phyloP scores from a whole-genome alignment of 1,140 invertebrate genomes.

The Platyscapa corneri region DNA sequence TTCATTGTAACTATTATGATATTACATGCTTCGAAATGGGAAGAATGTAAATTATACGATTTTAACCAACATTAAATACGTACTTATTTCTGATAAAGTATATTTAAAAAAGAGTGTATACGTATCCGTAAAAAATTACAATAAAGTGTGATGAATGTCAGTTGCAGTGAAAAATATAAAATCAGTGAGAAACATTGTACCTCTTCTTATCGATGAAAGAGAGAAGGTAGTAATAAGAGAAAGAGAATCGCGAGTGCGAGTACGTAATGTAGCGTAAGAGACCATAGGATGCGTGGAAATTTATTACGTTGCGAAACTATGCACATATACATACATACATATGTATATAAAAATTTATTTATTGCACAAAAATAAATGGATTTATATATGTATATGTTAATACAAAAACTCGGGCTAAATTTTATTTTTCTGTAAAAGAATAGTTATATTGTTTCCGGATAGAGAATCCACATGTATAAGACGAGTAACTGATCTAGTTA shows the following conservation, averaged over 20 bases:
- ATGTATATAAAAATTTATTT: too few species aligned
- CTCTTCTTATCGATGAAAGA: constrained; percentile 36
- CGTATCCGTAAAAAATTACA: constrained; percentile 19
- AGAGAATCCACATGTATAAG: constrained; percentile 40
- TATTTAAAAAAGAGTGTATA: neutral
- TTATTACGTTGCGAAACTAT: constrained; percentile 38
- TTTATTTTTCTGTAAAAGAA: constrained; percentile 53
- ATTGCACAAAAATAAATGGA: constrained; percentile 53
- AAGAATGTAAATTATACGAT: too few species aligned
- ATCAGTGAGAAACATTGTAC: constrained; percentile 23
- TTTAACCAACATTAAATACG: neutral
- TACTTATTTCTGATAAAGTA: constrained; percentile 21
- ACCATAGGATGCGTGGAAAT: constrained; percentile 10
- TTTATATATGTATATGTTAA: constrained; percentile 41
- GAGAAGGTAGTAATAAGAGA: neutral
- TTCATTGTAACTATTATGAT: too few species aligned
- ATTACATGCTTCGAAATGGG: too few species aligned
- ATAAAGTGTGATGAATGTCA: constrained; percentile 19
- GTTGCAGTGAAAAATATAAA: constrained; percentile 22
- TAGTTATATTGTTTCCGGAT: constrained; percentile 43
- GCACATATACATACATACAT: constrained; percentile 57
- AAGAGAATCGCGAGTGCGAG: constrained; percentile 1
- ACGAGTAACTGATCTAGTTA: constrained; percentile 52
- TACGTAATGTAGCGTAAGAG: constrained; percentile 3
- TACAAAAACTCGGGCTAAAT: constrained; percentile 40